Evolutionary conservation across 2,797 vertebrate genomes (phyloP), one percentile per base, ranked within the genome.

Genomic region (Hypotaenidia philippensis): DNA sequence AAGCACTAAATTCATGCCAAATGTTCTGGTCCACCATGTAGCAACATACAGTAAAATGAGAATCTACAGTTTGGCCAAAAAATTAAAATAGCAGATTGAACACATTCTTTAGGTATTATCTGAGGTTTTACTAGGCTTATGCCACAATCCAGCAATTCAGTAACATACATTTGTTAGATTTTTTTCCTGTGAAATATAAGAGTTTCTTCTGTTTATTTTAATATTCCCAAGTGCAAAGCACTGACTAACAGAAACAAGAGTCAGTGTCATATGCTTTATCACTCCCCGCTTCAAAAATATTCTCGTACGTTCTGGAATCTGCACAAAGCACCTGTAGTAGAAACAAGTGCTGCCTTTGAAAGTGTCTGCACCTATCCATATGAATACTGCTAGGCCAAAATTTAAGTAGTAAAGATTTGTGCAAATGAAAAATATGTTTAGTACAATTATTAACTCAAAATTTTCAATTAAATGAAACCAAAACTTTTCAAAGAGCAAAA

Each of bases 21-120:
- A 74, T 1, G 7, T 18, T 26, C 7, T 25, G 9, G 7, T 6
- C n/a, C 8, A 11, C 19, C 13, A 23, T 0, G 1, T 2, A 63
- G 17, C 3, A 70, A 20, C 9, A 70, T 1, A 56, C 8, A 70
- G 47, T 64, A n/a, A 74, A 86, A 74, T 13, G 12, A 76, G 14
- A 64, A 94, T 41, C 13, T 6, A 40, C 0, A 45, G 6, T 45
- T 32, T 1, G 9, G 19, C 4, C 23, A 50, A 34, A 82, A 77
- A 89, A 70, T 49, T 29, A 15, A 20, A 3, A 44, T 44, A 19
- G 4, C 25, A 66, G 18, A 44, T n/a, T 40, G 66, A 72, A 36
- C 40, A 63, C 4, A 19, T 81, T 78, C 27, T 60, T 36, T 3
- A 64, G 22, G 1, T 65, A 40, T 11, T 40, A 44, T 6, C 13